Base-by-base conservation (phyloP, 2,113 vertebrate species). In the Collichthys lucidus region DNA sequence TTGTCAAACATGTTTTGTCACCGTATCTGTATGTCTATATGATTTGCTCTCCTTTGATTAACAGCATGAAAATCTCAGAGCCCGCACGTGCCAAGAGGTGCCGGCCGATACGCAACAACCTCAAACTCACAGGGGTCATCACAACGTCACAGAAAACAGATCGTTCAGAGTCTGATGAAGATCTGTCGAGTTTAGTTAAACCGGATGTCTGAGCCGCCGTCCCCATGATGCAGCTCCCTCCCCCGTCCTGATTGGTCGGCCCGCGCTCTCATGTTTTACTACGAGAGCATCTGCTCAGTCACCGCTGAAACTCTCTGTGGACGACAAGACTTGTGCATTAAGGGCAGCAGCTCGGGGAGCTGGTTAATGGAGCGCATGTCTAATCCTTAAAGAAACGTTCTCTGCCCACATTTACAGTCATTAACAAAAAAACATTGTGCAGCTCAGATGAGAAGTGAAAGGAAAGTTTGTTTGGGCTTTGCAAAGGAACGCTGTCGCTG, bases 311-410 rank as follows among this genome's bases (percentile, higher is more conserved):
- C 42, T 83, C 81, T 44, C 78, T 12, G 61, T 6, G 74, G 87
- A 78, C 12, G 15, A 72, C 80, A 66, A 2, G 77, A 81, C 74
- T 83, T 53, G 24, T 85, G 71, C 86, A 88, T 89, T 86, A 84
- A 67, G 84, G 67, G 62, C 56, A 65, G 2, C 83, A 63, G 79
- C 73, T 82, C 0, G 14, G 64, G 68, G 59, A 80, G 29, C 44
- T 0, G 42, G 55, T 77, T 80, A 79, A 79, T 64, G 72, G 80
- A 77, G 47, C 63, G 3, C 59, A 5, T 0, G 19, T 70, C 52
- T 35, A 20, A 77, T 70, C 75, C 55, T 50, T 35, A 10, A 46
- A 63, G 64, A 24, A 49, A 29, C 0, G 35, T 44, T 31, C 42
- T 56, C 46, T 42, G 52, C 1, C n/a, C 4, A 7, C 49, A 31